Base-by-base conservation (phyloP, 2,113 vertebrate genomes). In the Prunella himalayana region DNA sequence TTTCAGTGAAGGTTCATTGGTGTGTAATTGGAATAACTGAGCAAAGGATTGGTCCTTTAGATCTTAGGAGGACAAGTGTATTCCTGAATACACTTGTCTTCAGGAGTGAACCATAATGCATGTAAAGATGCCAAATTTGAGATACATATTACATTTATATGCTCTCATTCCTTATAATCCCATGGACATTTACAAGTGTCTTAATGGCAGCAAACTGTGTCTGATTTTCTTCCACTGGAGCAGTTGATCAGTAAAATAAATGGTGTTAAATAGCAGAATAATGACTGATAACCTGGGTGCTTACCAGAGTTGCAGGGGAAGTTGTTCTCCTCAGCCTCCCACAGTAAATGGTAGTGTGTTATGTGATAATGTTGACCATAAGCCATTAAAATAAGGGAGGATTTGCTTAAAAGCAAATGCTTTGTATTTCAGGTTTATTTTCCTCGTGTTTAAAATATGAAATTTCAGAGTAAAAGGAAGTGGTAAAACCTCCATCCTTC, bases 381-480 rank as follows among this genome's bases (percentile, higher is more conserved):
- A 95, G 85, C 93, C 93, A 92, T 88, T 96, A 93, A 97, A 97
- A 97, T 76, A 83, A 97, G 78, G 68, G 45, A 88, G 95, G 95
- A 98, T 97, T 97, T 98, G 87, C 94, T 97, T 97, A 97, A 97
- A 98, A 98, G 94, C 85, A 94, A 98, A 91, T 90, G 94, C 96
- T 97, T 98, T 97, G 95, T 97, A 72, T 93, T 93, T 93, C 70
- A 83, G 81, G 83, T 93, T 97, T 97, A 96, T 97, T 98, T 97
- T 97, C 91, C 90, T 97, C 41, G 19, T 97, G 87, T 98, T 95
- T 96, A 82, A 98, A 98, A 98, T 97, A 97, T 96, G 96, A 97
- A 98, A 95, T 98, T 97, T 96, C 91, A 96, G 68, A 77, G 70
- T 95, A 96, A 97, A 97, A 97, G 97, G 98, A 98, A 98, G 96